Evolutionary conservation across 1,140 invertebrate genomes (phyloP), one percentile per base, ranked within the genome.

Genomic region (Eriosoma lanigerum): DNA sequence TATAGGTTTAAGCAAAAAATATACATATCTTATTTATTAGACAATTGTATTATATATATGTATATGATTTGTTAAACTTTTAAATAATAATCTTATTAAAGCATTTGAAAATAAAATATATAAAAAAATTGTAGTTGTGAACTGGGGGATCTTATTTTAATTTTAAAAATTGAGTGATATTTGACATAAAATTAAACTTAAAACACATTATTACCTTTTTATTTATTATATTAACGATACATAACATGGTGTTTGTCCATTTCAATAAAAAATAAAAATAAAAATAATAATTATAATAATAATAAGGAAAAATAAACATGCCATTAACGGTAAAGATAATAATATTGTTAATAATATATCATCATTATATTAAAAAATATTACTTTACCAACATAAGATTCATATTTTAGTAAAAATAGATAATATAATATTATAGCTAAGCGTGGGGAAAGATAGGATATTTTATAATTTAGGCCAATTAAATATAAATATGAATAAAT

Each of bases 301-400:
- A 72, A 68, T 29, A 29, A 52, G 24, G 46, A n/a, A 50, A 72
- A 72, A 50, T 52, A 72, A 72, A 72, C 26, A 72, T 52, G 46
- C 46, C 9, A 72, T 52, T 24, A 68, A 48, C n/a, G n/a, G 66
- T 70, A 70, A 29, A 50, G 5, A 50, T 70, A 66, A 64, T 64
- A 70, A 72, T 52, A 72, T 52, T 72, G 24, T 72, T 72, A 32
- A 72, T 72, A 52, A 72, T 72, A 52, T 72, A 52, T 72, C 26
- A 72, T 72, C 29, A 52, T 38, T 4, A 38, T 38, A 38, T 38
- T 38, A 4, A 38, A 38, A 38, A 72, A 50, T 50, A 70, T 72
- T 24, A 26, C 21, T 58, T 70, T 70, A 24, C 46, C 17, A 50
- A 72, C 48, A 72, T 72, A 50, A 52, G 46, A 72, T 72, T 52